phyloP scores from a whole-genome alignment of 2,797 vertebrate species.

The Malacoraja senta region DNA sequence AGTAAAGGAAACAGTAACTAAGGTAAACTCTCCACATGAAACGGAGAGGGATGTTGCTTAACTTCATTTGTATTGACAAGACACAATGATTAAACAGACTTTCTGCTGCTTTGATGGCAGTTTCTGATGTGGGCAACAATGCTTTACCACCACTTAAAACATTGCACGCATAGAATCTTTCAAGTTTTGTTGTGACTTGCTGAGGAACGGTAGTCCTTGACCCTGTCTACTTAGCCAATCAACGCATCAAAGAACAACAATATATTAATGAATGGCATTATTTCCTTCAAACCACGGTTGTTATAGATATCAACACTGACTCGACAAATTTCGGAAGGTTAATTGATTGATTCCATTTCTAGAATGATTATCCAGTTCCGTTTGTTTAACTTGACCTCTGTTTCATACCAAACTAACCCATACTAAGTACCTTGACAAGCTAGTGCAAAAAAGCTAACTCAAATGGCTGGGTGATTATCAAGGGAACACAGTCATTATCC shows the following conservation, averaged over 20 bases:
- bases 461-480: neutral
- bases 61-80: neutral
- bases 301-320: slow-evolving; percentile 1
- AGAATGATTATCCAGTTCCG: neutral
- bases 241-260: neutral
- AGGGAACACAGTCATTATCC: neutral
- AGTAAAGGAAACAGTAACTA: neutral
- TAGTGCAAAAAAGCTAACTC: neutral
- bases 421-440: neutral
- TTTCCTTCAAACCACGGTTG: neutral
- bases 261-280: slow-evolving; percentile 21
- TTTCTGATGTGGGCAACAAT: neutral
- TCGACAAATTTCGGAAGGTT: neutral
- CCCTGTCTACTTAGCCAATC: slow-evolving; percentile 3
- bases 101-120: neutral
- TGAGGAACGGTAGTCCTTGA: neutral
- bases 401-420: neutral
- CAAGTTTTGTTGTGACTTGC: neutral
- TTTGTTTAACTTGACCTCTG: slow-evolving; percentile 8
- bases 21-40: neutral
- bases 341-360: slow-evolving; percentile 14
- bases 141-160: neutral
- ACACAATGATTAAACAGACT: neutral
- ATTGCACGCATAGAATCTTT: neutral
- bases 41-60: neutral